Evolutionary conservation across 2,888 invertebrate genomes (phyloP).

Genomic region (Pharmacophagus antenor): DNA sequence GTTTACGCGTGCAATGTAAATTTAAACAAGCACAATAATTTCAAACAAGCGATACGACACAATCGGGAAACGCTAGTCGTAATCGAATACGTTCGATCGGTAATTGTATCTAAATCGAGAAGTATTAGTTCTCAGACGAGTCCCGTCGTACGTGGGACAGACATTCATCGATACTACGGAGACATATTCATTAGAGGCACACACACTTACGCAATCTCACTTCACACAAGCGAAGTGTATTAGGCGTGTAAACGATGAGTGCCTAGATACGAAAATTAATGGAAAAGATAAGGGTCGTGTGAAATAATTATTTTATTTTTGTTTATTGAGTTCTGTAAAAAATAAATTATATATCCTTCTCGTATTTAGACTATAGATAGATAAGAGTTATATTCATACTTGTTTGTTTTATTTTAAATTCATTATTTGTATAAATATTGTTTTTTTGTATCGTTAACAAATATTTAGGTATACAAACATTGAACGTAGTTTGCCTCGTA

Average conservation of each 20-base stretch:
- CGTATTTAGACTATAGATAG: background rate
- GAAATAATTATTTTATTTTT: background rate
- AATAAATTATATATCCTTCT: too few relatives aligned
- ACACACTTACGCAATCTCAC: constrained; percentile 41
- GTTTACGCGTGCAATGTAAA: constrained; percentile 6
- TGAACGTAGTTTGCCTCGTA: background rate
- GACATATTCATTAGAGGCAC: constrained; percentile 66
- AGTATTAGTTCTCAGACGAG: constrained; percentile 57
- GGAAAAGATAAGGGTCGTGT: constrained; percentile 26
- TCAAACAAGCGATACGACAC: constrained; percentile 38
- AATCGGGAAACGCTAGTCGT: constrained; percentile 42
- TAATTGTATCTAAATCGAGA: constrained; percentile 69
- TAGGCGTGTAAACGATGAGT: constrained; percentile 40
- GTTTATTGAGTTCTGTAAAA: too few relatives aligned
- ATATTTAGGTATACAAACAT: background rate
- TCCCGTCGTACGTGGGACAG: constrained; percentile 44
- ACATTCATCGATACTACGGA: constrained; percentile 58
- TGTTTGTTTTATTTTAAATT: background rate
- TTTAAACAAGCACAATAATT: constrained; percentile 37
- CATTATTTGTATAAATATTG: too few relatives aligned
- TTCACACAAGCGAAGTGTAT: constrained; percentile 41
- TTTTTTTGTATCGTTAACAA: background rate
- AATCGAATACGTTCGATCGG: constrained; percentile 57
- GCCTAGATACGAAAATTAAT: constrained; percentile 32
- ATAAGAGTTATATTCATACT: background rate